A percentile compares a stretch with the other conserved stretches of the same genome.
phyloP scores from a whole-genome alignment of 2,113 vertebrate species.

The Laterallus jamaicensis region DNA sequence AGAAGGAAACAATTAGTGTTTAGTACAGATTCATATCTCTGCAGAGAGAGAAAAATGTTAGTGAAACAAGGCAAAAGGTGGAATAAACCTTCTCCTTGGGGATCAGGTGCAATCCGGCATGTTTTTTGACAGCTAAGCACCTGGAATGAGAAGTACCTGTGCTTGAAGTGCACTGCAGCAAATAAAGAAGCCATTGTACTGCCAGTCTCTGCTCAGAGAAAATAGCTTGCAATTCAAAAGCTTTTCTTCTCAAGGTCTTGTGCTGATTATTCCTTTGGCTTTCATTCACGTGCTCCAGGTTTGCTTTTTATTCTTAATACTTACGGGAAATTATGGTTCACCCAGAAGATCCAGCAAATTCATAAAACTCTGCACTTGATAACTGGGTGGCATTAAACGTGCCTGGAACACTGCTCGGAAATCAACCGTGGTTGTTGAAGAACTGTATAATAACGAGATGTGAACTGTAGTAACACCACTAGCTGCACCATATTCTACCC shows the following conservation, averaged over 20 bases:
- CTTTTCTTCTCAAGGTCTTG: constrained; percentile 1
- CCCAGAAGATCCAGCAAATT: background rate
- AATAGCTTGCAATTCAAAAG: background rate
- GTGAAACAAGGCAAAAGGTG: background rate
- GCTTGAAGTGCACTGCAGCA: background rate
- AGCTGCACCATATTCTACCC: background rate
- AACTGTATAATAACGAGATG: background rate
- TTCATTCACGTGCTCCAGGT: background rate
- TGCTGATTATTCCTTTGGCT: background rate
- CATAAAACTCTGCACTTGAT: background rate
- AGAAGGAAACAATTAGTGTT: background rate
- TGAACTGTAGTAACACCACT: background rate
- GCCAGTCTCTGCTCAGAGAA: background rate
- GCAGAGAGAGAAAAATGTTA: background rate
- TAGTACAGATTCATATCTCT: background rate
- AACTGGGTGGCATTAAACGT: background rate
- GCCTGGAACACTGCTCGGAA: background rate
- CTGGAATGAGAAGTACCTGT: background rate
- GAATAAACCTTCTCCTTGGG: background rate
- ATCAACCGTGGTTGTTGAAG: background rate
- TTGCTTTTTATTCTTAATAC: background rate
- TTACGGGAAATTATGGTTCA: background rate
- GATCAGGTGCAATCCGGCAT: background rate
- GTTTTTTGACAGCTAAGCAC: background rate
- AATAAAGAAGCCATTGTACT: background rate